These are phyloP conservation scores for Aegithalos caudatus DNA, from an alignment of 2,113 vertebrate genomes.

Conservation along the genomic window DNA sequence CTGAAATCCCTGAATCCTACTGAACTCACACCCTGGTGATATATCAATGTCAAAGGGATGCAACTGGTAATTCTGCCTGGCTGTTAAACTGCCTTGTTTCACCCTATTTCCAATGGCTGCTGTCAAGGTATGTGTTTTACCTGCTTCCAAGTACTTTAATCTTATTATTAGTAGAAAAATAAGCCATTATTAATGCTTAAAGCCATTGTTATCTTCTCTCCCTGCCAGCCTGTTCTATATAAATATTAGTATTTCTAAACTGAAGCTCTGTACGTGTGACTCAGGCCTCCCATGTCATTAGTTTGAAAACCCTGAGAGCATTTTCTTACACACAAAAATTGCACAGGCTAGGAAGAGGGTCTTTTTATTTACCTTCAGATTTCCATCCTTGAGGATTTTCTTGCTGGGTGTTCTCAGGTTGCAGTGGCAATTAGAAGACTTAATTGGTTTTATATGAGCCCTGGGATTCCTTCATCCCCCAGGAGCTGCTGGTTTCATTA, in stretches of 20 bases:
- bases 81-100: background rate
- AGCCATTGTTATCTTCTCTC: background rate
- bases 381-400: background rate
- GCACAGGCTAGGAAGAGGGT: background rate
- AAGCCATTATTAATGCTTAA: background rate
- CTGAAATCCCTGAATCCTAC: background rate
- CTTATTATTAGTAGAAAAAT: background rate
- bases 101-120: background rate
- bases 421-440: background rate
- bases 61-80: background rate
- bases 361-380: conserved; percentile 34
- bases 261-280: background rate
- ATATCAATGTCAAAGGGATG: background rate
- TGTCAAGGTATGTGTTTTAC: background rate
- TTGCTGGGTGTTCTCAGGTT: background rate
- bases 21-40: background rate
- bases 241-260: background rate
- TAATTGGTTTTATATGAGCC: conserved; percentile 11
- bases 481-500: background rate
- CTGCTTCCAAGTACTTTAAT: background rate
- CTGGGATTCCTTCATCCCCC: background rate
- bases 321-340: background rate
- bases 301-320: background rate
- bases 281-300: background rate
- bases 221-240: background rate